Evolutionary conservation across 2,797 vertebrate genomes (phyloP).

Genomic region (Mallotus villosus): DNA sequence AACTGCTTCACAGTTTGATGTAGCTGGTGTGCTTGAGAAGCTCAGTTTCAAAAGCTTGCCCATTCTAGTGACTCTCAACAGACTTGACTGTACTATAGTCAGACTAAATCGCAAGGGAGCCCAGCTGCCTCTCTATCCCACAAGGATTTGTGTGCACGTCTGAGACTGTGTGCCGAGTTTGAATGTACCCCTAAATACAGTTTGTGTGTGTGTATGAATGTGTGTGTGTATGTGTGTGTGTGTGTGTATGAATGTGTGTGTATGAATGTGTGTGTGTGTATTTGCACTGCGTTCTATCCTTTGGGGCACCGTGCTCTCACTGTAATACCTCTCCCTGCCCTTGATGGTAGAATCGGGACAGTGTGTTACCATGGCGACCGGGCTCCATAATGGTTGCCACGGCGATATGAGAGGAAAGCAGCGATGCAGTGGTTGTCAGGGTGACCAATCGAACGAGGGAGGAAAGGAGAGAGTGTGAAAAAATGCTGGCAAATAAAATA

Average conservation of each 20-base stretch:
- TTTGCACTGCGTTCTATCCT: constrained; percentile 30
- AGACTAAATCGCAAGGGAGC: background rate
- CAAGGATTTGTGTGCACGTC: constrained; percentile 2
- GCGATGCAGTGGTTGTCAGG: constrained; percentile 66
- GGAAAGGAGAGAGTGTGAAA: constrained; percentile 34
- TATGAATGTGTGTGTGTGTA: constrained; percentile 1
- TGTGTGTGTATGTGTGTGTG: constrained; percentile 18
- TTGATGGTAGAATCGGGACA: constrained; percentile 72
- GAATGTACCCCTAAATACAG: background rate
- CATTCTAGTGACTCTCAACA: background rate
- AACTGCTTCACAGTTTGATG: background rate
- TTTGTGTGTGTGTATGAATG: background rate
- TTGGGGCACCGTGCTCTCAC: constrained; percentile 49
- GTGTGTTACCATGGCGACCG: constrained; percentile 68
- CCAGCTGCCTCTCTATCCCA: background rate
- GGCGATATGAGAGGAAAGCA: constrained; percentile 54
- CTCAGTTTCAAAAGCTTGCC: background rate
- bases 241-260: background rate
- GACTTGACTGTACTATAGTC: constrained; percentile 8
- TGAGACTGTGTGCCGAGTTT: background rate
- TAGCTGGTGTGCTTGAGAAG: constrained; percentile 18
- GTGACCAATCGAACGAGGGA: constrained; percentile 49
- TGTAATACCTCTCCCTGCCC: constrained; percentile 66
- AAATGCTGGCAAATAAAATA: constrained; percentile 30
- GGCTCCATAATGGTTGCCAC: constrained; percentile 66